phyloP scores from a whole-genome alignment of 2,797 vertebrate species.

The Paramormyrops hopkinsi region DNA sequence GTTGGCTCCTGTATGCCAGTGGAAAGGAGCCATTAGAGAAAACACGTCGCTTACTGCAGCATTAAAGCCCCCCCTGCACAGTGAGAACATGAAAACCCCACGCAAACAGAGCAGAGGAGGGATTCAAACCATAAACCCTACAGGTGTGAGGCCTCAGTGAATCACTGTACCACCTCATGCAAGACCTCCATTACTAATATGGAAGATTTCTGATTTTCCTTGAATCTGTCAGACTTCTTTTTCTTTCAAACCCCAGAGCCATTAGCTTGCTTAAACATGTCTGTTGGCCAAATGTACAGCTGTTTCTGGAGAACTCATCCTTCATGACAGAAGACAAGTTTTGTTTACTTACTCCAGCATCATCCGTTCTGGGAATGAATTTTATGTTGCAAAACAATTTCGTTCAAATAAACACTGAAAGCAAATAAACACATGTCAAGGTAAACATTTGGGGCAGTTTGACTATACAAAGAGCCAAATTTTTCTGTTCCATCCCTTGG shows the following conservation, averaged over 20 bases:
- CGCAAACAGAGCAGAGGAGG: background rate
- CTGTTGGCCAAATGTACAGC: background rate
- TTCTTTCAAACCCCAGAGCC: background rate
- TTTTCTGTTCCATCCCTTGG: background rate
- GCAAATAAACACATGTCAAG: background rate
- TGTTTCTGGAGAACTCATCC: background rate
- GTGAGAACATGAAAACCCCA: background rate
- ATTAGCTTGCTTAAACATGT: background rate
- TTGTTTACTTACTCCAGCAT: background rate
- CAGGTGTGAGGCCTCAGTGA: background rate
- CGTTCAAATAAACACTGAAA: background rate
- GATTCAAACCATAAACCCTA: background rate
- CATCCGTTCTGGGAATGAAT: background rate
- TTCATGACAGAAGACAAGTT: background rate
- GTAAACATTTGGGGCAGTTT: background rate
- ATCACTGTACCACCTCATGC: background rate
- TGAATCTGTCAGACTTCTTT: background rate
- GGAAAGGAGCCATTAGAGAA: background rate
- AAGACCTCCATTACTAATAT: background rate
- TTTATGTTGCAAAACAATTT: background rate
- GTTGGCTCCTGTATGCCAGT: background rate
- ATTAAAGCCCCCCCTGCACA: background rate
- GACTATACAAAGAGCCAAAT: background rate
- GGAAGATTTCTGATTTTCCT: background rate
- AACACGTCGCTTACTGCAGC: background rate